Percentiles rank a stretch among this genome's conserved stretches.
Conservation (phyloP, 2,888 invertebrate genomes). For the Branchellion lobata region DNA sequence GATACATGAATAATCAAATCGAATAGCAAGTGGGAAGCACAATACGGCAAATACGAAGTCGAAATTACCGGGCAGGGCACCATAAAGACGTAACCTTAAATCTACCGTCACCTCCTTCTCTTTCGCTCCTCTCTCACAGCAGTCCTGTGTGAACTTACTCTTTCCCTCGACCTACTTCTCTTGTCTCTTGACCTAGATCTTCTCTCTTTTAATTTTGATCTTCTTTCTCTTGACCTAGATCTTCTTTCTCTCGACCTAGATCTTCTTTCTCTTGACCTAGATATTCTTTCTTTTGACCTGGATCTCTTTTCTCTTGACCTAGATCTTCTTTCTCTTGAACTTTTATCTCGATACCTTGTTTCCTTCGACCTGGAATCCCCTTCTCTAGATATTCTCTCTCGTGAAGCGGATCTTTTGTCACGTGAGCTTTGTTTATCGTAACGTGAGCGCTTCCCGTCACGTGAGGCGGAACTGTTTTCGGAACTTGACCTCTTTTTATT, state of each 20-base stretch:
- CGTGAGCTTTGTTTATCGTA: neutral
- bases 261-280: neutral
- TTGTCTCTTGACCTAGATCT: conserved; percentile 1
- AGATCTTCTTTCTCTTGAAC: conserved; percentile 11
- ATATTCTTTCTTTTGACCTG: conserved; percentile 5
- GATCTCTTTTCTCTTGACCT: conserved; percentile 4
- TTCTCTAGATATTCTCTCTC: conserved; percentile 25
- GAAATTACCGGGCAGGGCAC: neutral
- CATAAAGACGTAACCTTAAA: neutral
- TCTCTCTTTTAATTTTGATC: conserved; percentile 12
- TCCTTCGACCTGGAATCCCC: neutral
- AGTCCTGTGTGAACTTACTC: too few species aligned
- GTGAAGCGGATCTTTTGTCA: neutral
- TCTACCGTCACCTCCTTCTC: too few species aligned
- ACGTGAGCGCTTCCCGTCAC: neutral
- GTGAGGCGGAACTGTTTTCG: neutral
- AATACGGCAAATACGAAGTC: too few species aligned
- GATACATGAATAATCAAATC: too few species aligned
- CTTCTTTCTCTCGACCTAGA: conserved; percentile 10
- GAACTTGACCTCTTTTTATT: conserved; percentile 34
- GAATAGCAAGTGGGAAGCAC: too few species aligned
- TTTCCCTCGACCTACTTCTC: neutral
- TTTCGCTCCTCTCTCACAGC: too few species aligned
- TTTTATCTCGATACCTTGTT: too few species aligned
- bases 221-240: neutral